These are phyloP conservation scores for Heliconius cydno DNA, from an alignment of 2,888 invertebrate species.

Conservation along the genomic window DNA sequence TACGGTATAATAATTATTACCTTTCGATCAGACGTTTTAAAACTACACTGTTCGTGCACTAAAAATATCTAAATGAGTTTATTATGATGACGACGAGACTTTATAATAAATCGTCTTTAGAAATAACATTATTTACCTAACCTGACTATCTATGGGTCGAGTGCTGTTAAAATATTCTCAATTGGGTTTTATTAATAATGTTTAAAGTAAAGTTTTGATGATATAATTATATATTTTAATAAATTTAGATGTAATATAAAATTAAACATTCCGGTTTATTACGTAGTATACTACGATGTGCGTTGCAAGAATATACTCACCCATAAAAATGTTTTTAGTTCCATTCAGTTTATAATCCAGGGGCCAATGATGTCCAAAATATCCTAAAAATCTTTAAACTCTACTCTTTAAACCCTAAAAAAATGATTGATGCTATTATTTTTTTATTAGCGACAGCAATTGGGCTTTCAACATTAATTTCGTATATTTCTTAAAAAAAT, in stretches of 20 bases:
- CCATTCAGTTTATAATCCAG: too few relatives aligned
- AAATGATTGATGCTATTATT: too few relatives aligned
- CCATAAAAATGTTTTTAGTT: too few relatives aligned
- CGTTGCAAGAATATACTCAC: too few relatives aligned
- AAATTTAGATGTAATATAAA: too few relatives aligned
- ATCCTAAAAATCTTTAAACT: too few relatives aligned
- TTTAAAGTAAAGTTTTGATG: background rate
- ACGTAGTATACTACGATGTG: background rate
- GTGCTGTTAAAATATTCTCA: background rate
- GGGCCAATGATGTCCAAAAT: too few relatives aligned
- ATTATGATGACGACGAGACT: background rate
- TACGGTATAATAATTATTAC: background rate
- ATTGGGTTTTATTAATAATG: background rate
- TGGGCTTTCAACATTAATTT: too few relatives aligned
- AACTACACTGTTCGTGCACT: background rate
- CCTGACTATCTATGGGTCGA: constrained; percentile 1
- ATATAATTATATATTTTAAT: background rate
- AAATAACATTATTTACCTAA: constrained; percentile 1
- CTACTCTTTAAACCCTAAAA: too few relatives aligned
- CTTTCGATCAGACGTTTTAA: background rate
- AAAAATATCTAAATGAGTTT: background rate
- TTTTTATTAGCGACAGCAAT: too few relatives aligned
- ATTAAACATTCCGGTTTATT: too few relatives aligned
- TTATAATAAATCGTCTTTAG: background rate
- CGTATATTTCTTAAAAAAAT: background rate